phyloP scores from a whole-genome alignment of 2,888 invertebrate species.

The Ochropacha duplaris region DNA sequence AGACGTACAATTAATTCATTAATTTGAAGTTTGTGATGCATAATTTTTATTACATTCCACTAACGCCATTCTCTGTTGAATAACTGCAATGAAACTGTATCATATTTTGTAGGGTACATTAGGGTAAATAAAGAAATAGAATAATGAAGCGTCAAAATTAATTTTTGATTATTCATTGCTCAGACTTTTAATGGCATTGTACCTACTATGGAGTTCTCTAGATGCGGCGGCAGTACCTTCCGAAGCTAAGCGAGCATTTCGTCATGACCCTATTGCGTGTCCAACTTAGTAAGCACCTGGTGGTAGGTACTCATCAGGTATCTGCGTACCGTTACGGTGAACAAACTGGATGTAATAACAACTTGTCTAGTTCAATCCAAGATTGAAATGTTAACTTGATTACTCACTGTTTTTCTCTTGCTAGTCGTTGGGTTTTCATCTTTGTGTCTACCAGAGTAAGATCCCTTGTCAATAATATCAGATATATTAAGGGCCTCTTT shows the following conservation, averaged over 20 bases:
- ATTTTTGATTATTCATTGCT: not conserved
- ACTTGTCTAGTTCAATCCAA: slow-evolving; percentile 26
- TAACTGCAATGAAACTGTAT: no score
- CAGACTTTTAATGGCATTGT: slow-evolving; percentile 2
- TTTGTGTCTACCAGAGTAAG: not conserved
- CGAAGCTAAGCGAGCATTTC: slow-evolving; percentile 37
- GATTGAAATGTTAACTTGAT: slow-evolving; percentile 11
- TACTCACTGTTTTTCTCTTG: slow-evolving; percentile 6
- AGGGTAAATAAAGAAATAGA: not conserved
- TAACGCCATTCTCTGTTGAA: no score
- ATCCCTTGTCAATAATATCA: not conserved
- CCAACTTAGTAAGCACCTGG: slow-evolving; percentile 49
- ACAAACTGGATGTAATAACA: slow-evolving; percentile 52
- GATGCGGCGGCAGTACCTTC: slow-evolving; percentile 23
- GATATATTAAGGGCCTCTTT: slow-evolving; percentile 1
- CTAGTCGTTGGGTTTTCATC: slow-evolving; percentile 1
- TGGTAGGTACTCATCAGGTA: slow-evolving; percentile 43
- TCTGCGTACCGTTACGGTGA: slow-evolving; percentile 59
- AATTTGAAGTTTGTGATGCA: not conserved
- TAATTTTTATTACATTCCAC: no score
- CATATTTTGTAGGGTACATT: no score
- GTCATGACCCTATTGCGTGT: slow-evolving; percentile 45
- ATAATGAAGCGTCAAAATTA: not conserved
- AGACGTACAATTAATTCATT: not conserved
- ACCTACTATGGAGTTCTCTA: slow-evolving; percentile 21